Percentiles rank a stretch among this genome's conserved stretches.
Conservation (phyloP, 2,888 invertebrate species). For the Thalpophila matura region DNA sequence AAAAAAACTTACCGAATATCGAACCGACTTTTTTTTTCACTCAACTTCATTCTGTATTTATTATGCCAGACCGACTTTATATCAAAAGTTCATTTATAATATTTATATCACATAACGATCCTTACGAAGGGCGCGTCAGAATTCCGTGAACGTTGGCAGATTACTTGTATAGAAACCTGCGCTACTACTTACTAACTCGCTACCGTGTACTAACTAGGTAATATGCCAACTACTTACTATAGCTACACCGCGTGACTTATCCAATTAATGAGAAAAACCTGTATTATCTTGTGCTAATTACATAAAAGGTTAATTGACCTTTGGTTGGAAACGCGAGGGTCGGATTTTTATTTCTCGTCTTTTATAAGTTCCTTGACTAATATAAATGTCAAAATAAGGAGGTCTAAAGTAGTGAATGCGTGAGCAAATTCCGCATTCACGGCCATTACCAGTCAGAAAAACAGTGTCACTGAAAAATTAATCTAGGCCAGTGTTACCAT, state of each 20-base stretch:
- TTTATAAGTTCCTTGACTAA: too few relatives aligned
- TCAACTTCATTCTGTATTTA: slow-evolving; percentile 20
- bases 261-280: slow-evolving; percentile 36
- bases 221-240: slow-evolving; percentile 9
- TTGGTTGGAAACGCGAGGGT: slow-evolving; percentile 4
- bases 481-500: too few relatives aligned
- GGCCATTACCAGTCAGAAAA: too few relatives aligned
- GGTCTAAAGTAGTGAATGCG: too few relatives aligned
- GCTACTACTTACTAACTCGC: not conserved
- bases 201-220: slow-evolving; percentile 12
- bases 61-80: not conserved
- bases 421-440: too few relatives aligned
- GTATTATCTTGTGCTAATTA: slow-evolving; percentile 3
- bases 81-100: not conserved
- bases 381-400: too few relatives aligned
- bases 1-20: slow-evolving; percentile 33
- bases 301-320: not conserved
- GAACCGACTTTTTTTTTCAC: slow-evolving; percentile 34
- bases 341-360: too few relatives aligned
- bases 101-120: not conserved
- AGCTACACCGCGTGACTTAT: slow-evolving; percentile 30
- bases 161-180: slow-evolving; percentile 16
- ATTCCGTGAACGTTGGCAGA: not conserved
- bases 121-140: slow-evolving; percentile 15
- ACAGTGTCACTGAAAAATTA: not conserved